phyloP scores from a whole-genome alignment of 1,140 invertebrate genomes.

The Camponotus floridanus region DNA sequence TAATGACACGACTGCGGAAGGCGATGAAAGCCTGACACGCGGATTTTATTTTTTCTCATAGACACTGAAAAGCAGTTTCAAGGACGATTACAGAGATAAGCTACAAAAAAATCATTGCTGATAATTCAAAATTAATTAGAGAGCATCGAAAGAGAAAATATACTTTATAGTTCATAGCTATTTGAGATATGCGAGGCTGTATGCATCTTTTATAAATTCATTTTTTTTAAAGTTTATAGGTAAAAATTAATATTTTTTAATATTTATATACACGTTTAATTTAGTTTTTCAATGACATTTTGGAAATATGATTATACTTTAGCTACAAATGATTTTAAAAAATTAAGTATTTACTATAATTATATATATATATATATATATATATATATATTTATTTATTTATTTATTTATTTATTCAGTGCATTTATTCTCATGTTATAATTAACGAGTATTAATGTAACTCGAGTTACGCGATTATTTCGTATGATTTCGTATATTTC shows the following conservation, averaged over 20 bases:
- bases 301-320: not conserved
- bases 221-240: not conserved
- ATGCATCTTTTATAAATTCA: not conserved
- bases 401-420: too few species aligned
- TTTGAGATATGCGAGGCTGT: not conserved
- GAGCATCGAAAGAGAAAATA: not conserved
- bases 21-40: constrained; percentile 32
- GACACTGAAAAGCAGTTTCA: constrained; percentile 23
- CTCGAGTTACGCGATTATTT: constrained; percentile 18
- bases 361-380: not conserved
- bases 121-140: constrained; percentile 7
- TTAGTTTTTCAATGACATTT: not conserved
- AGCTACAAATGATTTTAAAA: not conserved
- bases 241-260: not conserved
- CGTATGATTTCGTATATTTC: too few species aligned
- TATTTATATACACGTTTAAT: not conserved
- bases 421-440: not conserved
- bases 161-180: too few species aligned
- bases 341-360: not conserved
- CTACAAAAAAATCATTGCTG: constrained; percentile 2
- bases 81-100: constrained; percentile 29
- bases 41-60: constrained; percentile 9
- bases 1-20: constrained; percentile 44
- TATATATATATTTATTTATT: not conserved
- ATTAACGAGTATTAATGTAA: constrained; percentile 10